phyloP scores from a whole-genome alignment of 1,140 invertebrate species.

The Melitaea cinxia region DNA sequence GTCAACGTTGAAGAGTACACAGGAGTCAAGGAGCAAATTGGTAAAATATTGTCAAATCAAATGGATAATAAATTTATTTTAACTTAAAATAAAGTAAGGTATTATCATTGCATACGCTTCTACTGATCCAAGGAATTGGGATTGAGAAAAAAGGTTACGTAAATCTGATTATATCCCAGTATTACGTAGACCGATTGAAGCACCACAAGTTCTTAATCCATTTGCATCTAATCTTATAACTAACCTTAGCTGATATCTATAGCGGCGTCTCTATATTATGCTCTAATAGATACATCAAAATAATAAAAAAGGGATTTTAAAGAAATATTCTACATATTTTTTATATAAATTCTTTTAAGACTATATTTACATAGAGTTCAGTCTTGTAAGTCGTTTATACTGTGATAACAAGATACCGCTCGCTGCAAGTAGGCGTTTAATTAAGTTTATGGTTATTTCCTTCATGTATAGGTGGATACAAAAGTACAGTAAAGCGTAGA shows the following conservation, averaged over 20 bases:
- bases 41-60: constrained; percentile 16
- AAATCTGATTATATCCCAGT: constrained; percentile 70
- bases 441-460: constrained; percentile 51
- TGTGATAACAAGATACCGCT: constrained; percentile 28
- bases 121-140: constrained; percentile 29
- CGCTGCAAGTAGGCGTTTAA: constrained; percentile 34
- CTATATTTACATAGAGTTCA: constrained; percentile 28
- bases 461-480: constrained; percentile 48
- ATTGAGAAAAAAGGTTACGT: constrained; percentile 47
- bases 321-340: too few species aligned
- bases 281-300: constrained; percentile 9
- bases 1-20: constrained; percentile 97
- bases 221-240: constrained; percentile 81
- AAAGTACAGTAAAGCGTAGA: constrained; percentile 66
- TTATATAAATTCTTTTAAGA: not conserved
- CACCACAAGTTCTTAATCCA: constrained; percentile 77
- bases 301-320: too few species aligned
- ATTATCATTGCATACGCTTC: not conserved
- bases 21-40: constrained; percentile 86
- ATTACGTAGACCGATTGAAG: constrained; percentile 69
- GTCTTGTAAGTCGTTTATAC: not conserved
- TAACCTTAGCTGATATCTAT: constrained; percentile 66
- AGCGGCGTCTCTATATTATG: constrained; percentile 29
- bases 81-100: not conserved
- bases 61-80: constrained; percentile 1